Percentiles rank a stretch among this genome's conserved stretches.
phyloP scores from a whole-genome alignment of 37 sponge, comb jelly and placozoan genomes.

The Corticium candelabrum region DNA sequence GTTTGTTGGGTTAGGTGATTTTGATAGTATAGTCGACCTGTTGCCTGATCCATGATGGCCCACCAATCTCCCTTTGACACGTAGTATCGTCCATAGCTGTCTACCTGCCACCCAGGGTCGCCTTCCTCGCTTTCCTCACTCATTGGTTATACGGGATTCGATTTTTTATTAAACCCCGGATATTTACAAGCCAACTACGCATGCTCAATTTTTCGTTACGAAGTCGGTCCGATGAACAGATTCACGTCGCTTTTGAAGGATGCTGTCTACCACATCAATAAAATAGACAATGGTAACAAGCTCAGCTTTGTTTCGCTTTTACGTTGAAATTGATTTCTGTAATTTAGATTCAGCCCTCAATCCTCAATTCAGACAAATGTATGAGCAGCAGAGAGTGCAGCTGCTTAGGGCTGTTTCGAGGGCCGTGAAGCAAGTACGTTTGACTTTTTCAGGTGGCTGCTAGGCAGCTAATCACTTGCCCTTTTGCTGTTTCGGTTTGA shows the following conservation, averaged over 20 bases:
- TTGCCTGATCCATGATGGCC: background rate
- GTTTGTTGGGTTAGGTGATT: background rate
- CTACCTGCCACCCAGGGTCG: background rate
- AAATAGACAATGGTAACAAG: background rate
- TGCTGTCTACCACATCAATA: background rate
- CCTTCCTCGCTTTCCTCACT: background rate
- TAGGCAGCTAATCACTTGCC: no score
- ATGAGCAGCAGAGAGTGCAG: background rate
- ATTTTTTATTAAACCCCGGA: background rate
- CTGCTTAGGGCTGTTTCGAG: background rate
- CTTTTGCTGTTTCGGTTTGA: no score
- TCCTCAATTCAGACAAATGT: background rate
- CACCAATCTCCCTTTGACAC: background rate
- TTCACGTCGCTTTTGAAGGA: background rate
- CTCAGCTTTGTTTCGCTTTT: background rate
- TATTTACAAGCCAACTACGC: background rate
- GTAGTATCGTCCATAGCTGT: background rate
- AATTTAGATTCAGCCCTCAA: background rate
- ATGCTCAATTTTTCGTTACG: no score
- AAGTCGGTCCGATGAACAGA: background rate
- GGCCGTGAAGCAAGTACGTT: slow-evolving; percentile 3
- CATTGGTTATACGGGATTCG: background rate
- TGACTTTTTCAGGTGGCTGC: no score
- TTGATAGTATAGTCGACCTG: background rate
- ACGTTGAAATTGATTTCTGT: background rate